Conservation (phyloP, 2,797 vertebrate genomes). For the Sebastes kiyomatsui region DNA sequence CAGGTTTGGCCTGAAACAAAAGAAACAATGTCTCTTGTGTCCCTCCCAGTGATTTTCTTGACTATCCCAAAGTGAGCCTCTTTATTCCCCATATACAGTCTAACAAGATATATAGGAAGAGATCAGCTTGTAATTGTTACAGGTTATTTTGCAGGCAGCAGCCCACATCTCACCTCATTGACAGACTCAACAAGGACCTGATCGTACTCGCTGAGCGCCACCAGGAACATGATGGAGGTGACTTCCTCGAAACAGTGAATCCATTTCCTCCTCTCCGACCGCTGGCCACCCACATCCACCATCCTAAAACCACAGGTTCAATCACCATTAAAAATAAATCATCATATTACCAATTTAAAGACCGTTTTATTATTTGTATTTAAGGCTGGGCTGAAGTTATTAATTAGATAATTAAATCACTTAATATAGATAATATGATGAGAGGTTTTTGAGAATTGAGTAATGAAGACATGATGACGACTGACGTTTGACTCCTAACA, state of each 20-base stretch:
- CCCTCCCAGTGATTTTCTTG: not conserved
- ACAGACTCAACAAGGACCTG: constrained; percentile 79
- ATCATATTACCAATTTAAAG: not conserved
- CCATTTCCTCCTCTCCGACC: constrained; percentile 84
- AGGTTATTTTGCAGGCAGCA: not conserved
- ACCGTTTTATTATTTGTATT: not conserved
- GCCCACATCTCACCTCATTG: constrained; percentile 60
- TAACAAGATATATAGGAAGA: not conserved
- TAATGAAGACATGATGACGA: not conserved
- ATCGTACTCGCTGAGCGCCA: constrained; percentile 83
- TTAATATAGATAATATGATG: not conserved
- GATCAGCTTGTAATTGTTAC: not conserved
- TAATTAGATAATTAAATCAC: not conserved
- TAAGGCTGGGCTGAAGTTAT: not conserved
- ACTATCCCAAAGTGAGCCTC: constrained; percentile 9
- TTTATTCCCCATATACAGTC: not conserved
- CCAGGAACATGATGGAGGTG: constrained; percentile 84
- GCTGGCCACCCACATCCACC: constrained; percentile 84
- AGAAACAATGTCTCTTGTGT: constrained; percentile 46
- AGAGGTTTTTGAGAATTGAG: not conserved
- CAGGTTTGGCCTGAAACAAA: constrained; percentile 51
- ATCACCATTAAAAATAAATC: not conserved
- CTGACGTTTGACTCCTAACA: not conserved
- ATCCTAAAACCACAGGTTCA: constrained; percentile 64
- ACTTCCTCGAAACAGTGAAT: constrained; percentile 84